phyloP scores from a whole-genome alignment of 2,113 vertebrate genomes.

The Eidolon helvum region DNA sequence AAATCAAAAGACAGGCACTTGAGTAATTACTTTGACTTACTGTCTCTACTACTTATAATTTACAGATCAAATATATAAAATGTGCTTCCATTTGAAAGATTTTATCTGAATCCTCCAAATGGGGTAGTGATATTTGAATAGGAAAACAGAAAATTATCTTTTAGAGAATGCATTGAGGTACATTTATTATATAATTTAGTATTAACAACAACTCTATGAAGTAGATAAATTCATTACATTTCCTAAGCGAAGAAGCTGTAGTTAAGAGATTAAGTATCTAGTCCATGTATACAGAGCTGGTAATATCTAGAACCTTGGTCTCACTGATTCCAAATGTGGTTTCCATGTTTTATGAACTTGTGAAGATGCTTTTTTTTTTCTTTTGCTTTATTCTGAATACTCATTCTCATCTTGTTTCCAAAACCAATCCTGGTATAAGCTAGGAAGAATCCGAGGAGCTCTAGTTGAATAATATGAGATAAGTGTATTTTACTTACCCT shows the following conservation, averaged over 20 bases:
- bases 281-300: background rate
- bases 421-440: background rate
- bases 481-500: background rate
- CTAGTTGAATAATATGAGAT: background rate
- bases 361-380: background rate
- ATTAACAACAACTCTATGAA: background rate
- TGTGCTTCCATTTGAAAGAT: background rate
- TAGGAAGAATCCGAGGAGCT: background rate
- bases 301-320: background rate
- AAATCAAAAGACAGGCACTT: background rate
- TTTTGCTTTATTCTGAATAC: background rate
- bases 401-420: background rate
- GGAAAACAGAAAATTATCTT: background rate
- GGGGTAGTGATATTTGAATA: background rate
- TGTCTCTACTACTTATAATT: background rate
- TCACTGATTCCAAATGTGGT: background rate
- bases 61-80: background rate
- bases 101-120: background rate
- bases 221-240: background rate
- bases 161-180: background rate
- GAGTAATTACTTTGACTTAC: constrained; percentile 16
- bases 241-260: background rate
- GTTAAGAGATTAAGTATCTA: background rate
- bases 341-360: background rate
- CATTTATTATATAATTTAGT: background rate